Conservation (phyloP, 2,113 vertebrate genomes). For the Zingel zingel region DNA sequence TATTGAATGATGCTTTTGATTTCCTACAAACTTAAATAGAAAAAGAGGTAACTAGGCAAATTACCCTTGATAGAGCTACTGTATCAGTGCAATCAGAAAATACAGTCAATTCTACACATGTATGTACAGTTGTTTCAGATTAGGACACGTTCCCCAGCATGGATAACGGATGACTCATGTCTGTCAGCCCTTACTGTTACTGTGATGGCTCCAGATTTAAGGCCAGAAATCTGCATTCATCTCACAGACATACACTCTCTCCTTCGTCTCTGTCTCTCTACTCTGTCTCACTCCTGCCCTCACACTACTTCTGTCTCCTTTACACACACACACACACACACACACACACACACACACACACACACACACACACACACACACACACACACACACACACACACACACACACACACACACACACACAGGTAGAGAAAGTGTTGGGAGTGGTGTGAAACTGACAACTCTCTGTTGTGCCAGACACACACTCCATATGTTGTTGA, state of each 20-base stretch:
- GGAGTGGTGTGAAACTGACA: conserved; percentile 61
- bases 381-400: conserved; percentile 7
- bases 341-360: conserved; percentile 2
- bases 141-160: conserved; percentile 41
- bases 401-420: conserved; percentile 22
- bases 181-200: conserved; percentile 69
- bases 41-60: conserved; percentile 5
- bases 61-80: conserved; percentile 14
- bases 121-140: conserved; percentile 23
- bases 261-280: background rate
- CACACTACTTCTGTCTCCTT: conserved; percentile 30
- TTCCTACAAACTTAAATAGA: conserved; percentile 6
- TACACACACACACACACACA: conserved; percentile 12
- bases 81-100: conserved; percentile 13
- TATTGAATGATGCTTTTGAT: conserved; percentile 22
- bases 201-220: conserved; percentile 69
- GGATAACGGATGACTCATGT: conserved; percentile 73
- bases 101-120: conserved; percentile 28
- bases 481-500: conserved; percentile 87
- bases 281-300: conserved; percentile 33
- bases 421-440: conserved; percentile 51
- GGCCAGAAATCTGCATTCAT: conserved; percentile 69
- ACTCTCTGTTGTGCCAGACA: conserved; percentile 83
- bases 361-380: conserved; percentile 16
- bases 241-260: conserved; percentile 47